Evolutionary conservation across 2,888 invertebrate genomes (phyloP), one percentile per base, ranked within the genome.

Genomic region (Hofmannophila pseudospretella): DNA sequence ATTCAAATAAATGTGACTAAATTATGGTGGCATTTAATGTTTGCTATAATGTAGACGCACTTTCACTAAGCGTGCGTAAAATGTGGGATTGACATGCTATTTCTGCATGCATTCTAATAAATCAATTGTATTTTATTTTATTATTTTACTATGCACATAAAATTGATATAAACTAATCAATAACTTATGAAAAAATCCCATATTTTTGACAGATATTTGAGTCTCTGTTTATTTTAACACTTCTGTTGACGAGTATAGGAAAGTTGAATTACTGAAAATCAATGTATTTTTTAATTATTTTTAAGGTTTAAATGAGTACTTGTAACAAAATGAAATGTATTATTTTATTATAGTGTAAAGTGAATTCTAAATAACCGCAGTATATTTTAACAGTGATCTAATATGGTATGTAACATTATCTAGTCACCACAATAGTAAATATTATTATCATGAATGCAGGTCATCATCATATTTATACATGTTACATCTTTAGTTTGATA

Each of bases 341-440:
- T 3, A 11, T 16, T 4, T 32, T 32, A 8, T 22, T n/a, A 22
- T 32, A 12, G 5, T 22, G 7, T 27, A 27, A 11, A 12, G 11
- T 27, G 8, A 11, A 11, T 22, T 22, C 32, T 32, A 22, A 20
- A 13, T 36, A 32, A 35, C 32, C 30, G 10, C 31, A 32, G 19
- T 32, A 37, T 42, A 40, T 39, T 2, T n/a, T n/a, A 23, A n/a
- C 49, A 52, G 45, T 53, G 57, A 41, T 2, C 23, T n/a, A 23
- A n/a, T 49, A 52, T 46, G 53, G 57, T 41, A 60, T 59, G 51
- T 47, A 51, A 54, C 45, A 50, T 66, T 59, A 59, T 82, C 82
- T 82, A 82, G 82, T 82, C 82, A 81, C 71, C 67, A 62, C 76
- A 71, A 71, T 75, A 76, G 78, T 74, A 54, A 55, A 49, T 49